phyloP scores from a whole-genome alignment of 2,888 invertebrate genomes.

The Chydorus sphaericus region DNA sequence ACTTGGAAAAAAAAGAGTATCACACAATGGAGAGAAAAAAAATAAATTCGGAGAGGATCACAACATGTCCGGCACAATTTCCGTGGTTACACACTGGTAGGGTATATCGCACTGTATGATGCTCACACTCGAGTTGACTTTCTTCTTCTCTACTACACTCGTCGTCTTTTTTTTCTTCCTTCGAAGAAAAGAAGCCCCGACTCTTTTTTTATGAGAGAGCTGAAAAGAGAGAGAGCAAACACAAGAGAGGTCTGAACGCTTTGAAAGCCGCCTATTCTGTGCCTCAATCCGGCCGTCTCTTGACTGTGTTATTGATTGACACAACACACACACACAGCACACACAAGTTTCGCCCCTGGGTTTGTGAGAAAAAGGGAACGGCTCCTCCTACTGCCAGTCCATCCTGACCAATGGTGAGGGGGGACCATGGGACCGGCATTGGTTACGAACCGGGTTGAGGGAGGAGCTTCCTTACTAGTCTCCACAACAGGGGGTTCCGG shows the following conservation, averaged over 20 bases:
- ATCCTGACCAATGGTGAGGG: too few species aligned
- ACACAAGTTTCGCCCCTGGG: not conserved
- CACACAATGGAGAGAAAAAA: too few species aligned
- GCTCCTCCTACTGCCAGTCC: not conserved
- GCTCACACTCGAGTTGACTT: not conserved
- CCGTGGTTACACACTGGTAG: not conserved
- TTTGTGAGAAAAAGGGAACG: not conserved
- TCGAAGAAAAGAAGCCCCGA: too few species aligned
- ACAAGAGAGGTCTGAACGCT: slow-evolving; percentile 17
- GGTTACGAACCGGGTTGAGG: too few species aligned
- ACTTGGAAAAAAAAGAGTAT: too few species aligned
- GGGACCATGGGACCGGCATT: too few species aligned
- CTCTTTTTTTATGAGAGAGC: not conserved
- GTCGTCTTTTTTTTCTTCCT: slow-evolving; percentile 48
- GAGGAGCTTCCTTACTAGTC: not conserved
- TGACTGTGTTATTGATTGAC: slow-evolving; percentile 20
- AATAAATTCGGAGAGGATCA: too few species aligned
- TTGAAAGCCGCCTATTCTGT: slow-evolving; percentile 21
- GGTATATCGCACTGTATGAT: not conserved
- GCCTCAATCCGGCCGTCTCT: slow-evolving; percentile 16
- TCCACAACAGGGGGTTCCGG: not conserved
- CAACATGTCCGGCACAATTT: not conserved
- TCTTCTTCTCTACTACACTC: not conserved
- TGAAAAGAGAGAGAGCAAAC: slow-evolving; percentile 15
- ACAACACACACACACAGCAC: slow-evolving; percentile 12